Percentiles rank a stretch among this genome's conserved stretches.
Conservation (phyloP, 2,888 invertebrate genomes). For the Cantharis nigra region DNA sequence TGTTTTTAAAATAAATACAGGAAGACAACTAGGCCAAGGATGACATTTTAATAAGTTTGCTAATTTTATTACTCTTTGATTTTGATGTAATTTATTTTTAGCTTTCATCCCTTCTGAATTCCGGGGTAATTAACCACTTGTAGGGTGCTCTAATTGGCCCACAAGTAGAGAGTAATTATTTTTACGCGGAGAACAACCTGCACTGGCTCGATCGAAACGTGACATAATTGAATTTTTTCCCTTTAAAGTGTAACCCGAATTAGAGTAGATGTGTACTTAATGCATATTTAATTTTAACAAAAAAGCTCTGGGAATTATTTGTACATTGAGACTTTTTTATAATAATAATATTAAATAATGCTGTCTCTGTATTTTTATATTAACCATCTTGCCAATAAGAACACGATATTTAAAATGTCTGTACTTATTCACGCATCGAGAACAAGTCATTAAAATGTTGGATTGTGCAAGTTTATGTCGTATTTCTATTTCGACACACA, state of each 20-base stretch:
- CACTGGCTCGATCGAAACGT: background rate
- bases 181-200: background rate
- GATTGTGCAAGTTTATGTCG: constrained; percentile 20
- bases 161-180: background rate
- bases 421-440: constrained; percentile 23
- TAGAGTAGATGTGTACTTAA: background rate
- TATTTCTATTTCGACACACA: constrained; percentile 24
- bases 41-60: background rate
- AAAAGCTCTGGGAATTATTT: background rate
- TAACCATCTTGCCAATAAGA: background rate
- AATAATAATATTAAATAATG: background rate
- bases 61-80: background rate
- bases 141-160: background rate
- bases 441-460: constrained; percentile 19
- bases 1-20: background rate
- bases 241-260: background rate
- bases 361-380: background rate
- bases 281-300: background rate
- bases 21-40: background rate
- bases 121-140: background rate
- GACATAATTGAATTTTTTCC: background rate
- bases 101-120: background rate
- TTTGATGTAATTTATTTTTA: background rate
- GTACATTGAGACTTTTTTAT: background rate
- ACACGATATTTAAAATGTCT: constrained; percentile 11